A percentile compares a stretch with the other conserved stretches of the same genome.
phyloP scores from a whole-genome alignment of 2,113 vertebrate species.

The Anguilla japonica region DNA sequence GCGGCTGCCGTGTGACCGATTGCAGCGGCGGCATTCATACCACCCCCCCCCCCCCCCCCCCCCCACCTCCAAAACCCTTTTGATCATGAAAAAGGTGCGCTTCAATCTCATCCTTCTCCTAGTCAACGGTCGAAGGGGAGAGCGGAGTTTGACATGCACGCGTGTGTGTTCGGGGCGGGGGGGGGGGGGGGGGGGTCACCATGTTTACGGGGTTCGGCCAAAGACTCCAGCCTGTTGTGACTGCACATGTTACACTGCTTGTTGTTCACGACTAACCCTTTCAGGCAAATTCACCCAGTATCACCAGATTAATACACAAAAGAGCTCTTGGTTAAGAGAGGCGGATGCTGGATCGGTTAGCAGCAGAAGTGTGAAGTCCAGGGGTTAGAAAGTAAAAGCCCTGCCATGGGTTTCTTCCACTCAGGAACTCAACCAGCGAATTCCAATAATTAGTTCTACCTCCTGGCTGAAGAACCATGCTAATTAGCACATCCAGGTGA shows the following conservation, averaged over 20 bases:
- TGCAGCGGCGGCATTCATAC: neutral
- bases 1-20: constrained; percentile 42
- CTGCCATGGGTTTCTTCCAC: too few relatives aligned
- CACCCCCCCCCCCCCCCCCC: constrained; percentile 17
- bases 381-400: constrained; percentile 4
- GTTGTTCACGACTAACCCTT: neutral
- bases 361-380: too few relatives aligned
- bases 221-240: neutral
- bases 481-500: too few relatives aligned
- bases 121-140: neutral
- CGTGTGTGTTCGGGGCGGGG: neutral
- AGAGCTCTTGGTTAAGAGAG: neutral
- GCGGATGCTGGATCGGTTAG: neutral
- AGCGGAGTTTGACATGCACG: neutral
- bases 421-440: too few relatives aligned
- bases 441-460: too few relatives aligned
- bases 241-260: neutral
- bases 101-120: neutral
- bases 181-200: neutral
- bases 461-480: too few relatives aligned
- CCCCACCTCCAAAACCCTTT: too few relatives aligned
- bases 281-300: neutral
- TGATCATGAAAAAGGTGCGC: too few relatives aligned
- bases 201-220: neutral
- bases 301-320: neutral